Base-by-base conservation (phyloP, 2,888 invertebrate genomes). In the Drosophila testacea region DNA sequence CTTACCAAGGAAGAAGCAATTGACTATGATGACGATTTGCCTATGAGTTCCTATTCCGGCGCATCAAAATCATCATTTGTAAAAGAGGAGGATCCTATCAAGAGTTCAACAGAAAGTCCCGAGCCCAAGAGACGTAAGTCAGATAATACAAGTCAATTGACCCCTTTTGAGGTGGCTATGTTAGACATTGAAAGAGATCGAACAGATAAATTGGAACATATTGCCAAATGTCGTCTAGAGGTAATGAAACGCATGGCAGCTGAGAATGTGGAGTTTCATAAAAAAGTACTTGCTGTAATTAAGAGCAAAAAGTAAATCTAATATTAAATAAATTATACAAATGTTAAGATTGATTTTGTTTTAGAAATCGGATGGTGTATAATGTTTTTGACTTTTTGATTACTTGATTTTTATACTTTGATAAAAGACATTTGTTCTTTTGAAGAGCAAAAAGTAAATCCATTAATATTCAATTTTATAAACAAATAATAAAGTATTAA, bases 91-190 rank as follows among this genome's bases (percentile, higher is more conserved):
- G 6, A 13, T 6, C n/a, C 6, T 39, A 7, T 39, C 6, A 39
- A 6, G 3, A 39, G 13, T 6, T 13, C 39, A 39, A 39, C 39
- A 39, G 39, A 13, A 13, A 39, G 39, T 39, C 39, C 39, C 2
- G 13, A n/a, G 6, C 3, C 39, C 13, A 39, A 13, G 7, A 46
- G n/a, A 27, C 38, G 7, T 6, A 52, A 52, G 13, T n/a, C 27
- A 13, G 28, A 4, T 4, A 28, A 39, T 27, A 4, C 32, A 10
- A 55, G 4, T 13, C 41, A 61, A 28, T 22, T 60, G 9, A 60
- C 65, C 6, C 38, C 60, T 4, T 65, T 60, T 2, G 65, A 65
- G 46, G 11, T 9, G 9, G 46, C 38, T 6, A 51, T 60, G 65
- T 16, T 60, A 6, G 22, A 52, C 5, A 51, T 60, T 9, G 60